These are phyloP conservation scores for Recurvirostra avosetta DNA, from an alignment of 2,113 vertebrate genomes.

Conservation along the genomic window DNA sequence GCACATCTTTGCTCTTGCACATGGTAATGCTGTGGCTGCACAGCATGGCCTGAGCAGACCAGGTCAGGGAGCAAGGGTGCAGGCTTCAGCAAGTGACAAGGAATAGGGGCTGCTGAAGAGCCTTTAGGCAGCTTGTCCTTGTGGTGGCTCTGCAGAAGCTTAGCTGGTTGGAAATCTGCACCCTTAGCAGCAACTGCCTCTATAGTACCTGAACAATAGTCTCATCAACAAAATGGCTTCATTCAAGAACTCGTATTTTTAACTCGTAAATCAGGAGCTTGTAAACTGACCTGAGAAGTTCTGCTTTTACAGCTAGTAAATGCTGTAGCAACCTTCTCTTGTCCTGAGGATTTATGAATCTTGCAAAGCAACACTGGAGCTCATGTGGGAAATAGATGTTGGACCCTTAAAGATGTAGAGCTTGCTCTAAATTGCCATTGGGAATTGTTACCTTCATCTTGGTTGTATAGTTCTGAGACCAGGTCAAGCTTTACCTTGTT, in stretches of 20 bases:
- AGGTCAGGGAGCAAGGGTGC: neutral
- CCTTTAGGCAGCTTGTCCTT: neutral
- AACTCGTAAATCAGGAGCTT: neutral
- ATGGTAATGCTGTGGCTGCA: neutral
- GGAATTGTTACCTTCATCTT: neutral
- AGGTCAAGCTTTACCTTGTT: neutral
- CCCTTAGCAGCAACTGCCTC: neutral
- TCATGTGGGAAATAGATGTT: accelerated
- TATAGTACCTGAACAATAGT: neutral
- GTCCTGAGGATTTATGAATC: neutral
- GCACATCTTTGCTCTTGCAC: neutral
- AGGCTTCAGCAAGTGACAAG: neutral
- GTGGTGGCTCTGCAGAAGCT: neutral
- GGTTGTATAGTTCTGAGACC: neutral
- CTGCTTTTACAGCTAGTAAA: neutral
- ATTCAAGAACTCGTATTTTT: neutral
- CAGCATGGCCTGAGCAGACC: no score
- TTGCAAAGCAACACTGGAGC: neutral
- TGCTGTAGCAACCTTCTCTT: neutral
- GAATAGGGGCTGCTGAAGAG: neutral
- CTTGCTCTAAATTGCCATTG: neutral
- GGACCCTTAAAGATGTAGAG: neutral
- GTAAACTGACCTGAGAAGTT: neutral
- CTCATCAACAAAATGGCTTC: neutral
- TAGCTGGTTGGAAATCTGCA: neutral